These are phyloP conservation scores for Torymus tubicola DNA, from an alignment of 2,888 invertebrate species.

Conservation along the genomic window DNA sequence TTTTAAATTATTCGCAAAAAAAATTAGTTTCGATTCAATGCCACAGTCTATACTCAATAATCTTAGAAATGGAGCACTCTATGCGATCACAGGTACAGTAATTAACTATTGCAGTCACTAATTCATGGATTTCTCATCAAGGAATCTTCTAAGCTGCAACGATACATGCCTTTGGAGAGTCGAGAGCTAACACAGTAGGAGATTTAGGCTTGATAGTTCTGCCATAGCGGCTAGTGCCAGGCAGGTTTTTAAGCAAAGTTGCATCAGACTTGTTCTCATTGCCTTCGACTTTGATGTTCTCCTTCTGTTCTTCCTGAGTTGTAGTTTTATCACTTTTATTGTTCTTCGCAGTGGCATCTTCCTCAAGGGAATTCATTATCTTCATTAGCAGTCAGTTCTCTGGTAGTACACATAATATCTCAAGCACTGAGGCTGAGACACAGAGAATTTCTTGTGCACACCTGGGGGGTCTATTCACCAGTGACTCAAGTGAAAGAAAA, in stretches of 20 bases:
- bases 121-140: neutral
- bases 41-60: no score
- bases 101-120: neutral
- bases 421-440: no score
- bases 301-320: conserved; percentile 13
- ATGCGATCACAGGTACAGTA: no score
- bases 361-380: conserved; percentile 34
- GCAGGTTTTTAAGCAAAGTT: conserved; percentile 17
- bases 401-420: conserved; percentile 17
- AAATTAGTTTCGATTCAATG: conserved; percentile 2
- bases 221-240: conserved; percentile 80
- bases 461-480: no score
- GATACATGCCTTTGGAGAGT: conserved; percentile 64
- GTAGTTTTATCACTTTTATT: neutral
- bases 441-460: no score
- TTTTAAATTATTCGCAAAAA: neutral
- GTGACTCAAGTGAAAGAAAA: no score
- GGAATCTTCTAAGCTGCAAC: neutral
- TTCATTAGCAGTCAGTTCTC: conserved; percentile 42
- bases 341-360: conserved; percentile 7
- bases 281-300: neutral
- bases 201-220: conserved; percentile 79
- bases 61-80: no score
- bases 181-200: conserved; percentile 58
- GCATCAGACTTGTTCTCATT: conserved; percentile 23